A percentile compares a stretch with the other conserved stretches of the same genome.
Conservation (phyloP, 2,888 invertebrate genomes). For the Lochmaea crataegi region DNA sequence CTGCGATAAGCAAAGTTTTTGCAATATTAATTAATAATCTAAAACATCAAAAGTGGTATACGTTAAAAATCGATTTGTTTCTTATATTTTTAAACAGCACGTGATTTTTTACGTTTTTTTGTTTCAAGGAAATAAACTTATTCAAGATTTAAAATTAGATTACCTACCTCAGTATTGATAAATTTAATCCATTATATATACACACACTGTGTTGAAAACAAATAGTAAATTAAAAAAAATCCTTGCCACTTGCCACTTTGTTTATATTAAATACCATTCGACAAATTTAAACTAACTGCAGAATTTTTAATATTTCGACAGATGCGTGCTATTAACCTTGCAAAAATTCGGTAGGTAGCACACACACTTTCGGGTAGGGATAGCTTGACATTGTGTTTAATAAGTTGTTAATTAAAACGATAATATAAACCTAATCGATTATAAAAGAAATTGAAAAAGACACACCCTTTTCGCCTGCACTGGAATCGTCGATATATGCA, state of each 20-base stretch:
- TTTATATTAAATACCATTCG: neutral
- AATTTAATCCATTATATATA: neutral
- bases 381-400: constrained; percentile 13
- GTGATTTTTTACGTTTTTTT: neutral
- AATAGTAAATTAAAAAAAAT: neutral
- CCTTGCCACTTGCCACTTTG: too few relatives aligned
- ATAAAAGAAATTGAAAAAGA: constrained; percentile 20
- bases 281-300: constrained; percentile 13
- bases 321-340: constrained; percentile 16
- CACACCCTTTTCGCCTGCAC: constrained; percentile 42
- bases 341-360: constrained; percentile 18
- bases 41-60: neutral
- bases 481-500: constrained; percentile 45
- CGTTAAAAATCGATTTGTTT: neutral
- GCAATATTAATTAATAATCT: neutral
- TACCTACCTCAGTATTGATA: neutral
- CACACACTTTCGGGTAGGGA: constrained; percentile 6
- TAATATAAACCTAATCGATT: neutral
- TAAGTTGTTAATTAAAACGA: constrained; percentile 10
- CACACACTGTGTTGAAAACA: neutral
- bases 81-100: neutral
- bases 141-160: neutral
- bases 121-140: neutral
- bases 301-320: constrained; percentile 9
- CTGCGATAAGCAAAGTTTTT: neutral